These are phyloP conservation scores for Temnothorax curvispinosus DNA, from an alignment of 1,140 invertebrate species.

Conservation along the genomic window DNA sequence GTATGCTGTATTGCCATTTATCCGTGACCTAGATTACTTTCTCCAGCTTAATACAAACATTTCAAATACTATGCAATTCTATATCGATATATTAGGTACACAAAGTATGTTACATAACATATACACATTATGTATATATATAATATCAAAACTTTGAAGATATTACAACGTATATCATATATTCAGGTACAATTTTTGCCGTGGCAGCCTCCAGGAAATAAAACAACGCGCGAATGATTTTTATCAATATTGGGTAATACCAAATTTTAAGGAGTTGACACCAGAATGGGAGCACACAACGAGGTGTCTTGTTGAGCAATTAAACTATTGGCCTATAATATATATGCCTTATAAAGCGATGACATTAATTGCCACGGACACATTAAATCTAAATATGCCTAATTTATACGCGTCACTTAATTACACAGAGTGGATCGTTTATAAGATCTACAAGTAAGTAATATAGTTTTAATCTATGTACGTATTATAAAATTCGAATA, in stretches of 20 bases:
- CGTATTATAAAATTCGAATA: no score
- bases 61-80: no score
- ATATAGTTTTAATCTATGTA: no score
- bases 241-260: slow-evolving; percentile 74
- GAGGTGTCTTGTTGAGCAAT: slow-evolving; percentile 62
- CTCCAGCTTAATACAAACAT: no score
- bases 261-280: slow-evolving; percentile 78
- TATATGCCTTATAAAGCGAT: background rate
- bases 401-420: slow-evolving; percentile 75
- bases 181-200: slow-evolving; percentile 85
- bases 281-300: slow-evolving; percentile 84
- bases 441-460: background rate
- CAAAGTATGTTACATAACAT: no score
- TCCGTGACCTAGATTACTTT: no score
- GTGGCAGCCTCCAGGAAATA: slow-evolving; percentile 75
- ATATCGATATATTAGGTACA: no score
- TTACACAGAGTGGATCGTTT: slow-evolving; percentile 67
- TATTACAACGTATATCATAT: no score
- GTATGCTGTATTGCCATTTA: no score
- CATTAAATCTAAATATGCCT: slow-evolving; percentile 66
- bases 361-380: background rate
- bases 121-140: no score
- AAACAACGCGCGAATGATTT: slow-evolving; percentile 80
- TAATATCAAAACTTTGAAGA: no score
- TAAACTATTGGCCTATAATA: background rate